Base-by-base conservation (phyloP, 2,113 vertebrate species). In the Podarcis raffonei region DNA sequence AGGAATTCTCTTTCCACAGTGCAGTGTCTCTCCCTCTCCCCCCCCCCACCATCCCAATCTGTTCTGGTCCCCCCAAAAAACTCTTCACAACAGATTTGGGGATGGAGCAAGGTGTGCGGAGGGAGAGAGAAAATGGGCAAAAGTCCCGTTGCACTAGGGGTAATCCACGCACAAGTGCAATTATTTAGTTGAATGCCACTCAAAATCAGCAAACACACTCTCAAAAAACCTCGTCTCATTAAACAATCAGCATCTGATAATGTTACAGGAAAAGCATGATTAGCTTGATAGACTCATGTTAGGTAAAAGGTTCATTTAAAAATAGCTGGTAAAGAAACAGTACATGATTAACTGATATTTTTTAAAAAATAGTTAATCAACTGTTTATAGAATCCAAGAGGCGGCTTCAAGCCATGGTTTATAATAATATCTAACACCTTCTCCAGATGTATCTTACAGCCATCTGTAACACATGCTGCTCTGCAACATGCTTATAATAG, bases 361-460 rank as follows among this genome's bases (percentile, higher is more conserved):
- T 11, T 0, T 2, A n/a, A 69, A 62, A 84, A 78, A 77, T 37
- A 84, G 74, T 78, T 89, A 78, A 89, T 89, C 87, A 84, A 68
- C 81, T 89, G 74, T 89, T 84, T 89, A 89, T 89, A 89, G 87
- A 89, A 89, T 37, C 62, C 18, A 84, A 83, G 81, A 83, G 87
- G 74, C 39, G 74, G 87, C 81, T 89, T 89, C 74, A 78, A 84
- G 62, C 59, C 68, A 84, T 84, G 87, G 62, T 69, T 89, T 84
- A 84, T 84, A 89, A 89, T 78, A 78, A 89, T 84, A n/a, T 89
- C 59, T 84, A 88, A 88, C 87, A 88, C 87, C 87, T 88, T 83
- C 87, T 84, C 87, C 87, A 89, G 81, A 89, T 89, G 87, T 84
- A 89, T 78, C 65, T 84, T 78, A 57, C 13, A 89, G 87, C 87